Conservation (phyloP, 37 sponge, comb jelly and placozoan species). For the Crambe crambe region DNA sequence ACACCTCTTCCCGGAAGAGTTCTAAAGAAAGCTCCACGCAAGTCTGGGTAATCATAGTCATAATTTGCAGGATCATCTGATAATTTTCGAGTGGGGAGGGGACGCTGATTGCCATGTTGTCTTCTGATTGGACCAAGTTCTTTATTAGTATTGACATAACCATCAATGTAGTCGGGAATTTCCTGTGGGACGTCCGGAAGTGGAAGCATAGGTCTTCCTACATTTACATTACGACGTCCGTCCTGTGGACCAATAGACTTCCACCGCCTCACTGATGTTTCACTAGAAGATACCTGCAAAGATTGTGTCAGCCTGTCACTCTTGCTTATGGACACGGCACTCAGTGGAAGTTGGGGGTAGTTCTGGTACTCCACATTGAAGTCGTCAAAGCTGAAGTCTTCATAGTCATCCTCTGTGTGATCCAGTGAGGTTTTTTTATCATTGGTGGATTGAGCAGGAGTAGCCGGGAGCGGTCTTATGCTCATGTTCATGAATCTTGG, state of each 20-base stretch:
- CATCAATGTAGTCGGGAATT: constrained; percentile 17
- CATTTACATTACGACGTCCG: background rate
- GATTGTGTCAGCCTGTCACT: background rate
- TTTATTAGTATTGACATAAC: constrained; percentile 19
- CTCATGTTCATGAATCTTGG: background rate
- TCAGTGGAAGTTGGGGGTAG: background rate
- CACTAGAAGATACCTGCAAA: background rate
- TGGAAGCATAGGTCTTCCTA: background rate
- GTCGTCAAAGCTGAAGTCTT: background rate
- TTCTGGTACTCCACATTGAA: background rate
- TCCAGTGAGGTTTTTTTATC: background rate
- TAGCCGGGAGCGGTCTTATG: background rate
- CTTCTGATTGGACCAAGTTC: no score
- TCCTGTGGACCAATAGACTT: background rate
- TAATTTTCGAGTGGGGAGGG: background rate
- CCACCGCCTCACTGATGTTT: background rate
- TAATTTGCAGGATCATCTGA: background rate
- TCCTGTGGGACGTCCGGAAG: background rate
- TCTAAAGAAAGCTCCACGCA: background rate
- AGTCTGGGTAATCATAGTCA: constrained; percentile 40
- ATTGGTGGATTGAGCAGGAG: background rate
- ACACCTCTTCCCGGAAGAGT: background rate
- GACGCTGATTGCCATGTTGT: background rate
- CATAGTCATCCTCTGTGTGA: constrained; percentile 13
- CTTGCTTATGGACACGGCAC: background rate